Evolutionary conservation across 2,797 vertebrate genomes (phyloP).

Genomic region (Gallinago stenura): DNA sequence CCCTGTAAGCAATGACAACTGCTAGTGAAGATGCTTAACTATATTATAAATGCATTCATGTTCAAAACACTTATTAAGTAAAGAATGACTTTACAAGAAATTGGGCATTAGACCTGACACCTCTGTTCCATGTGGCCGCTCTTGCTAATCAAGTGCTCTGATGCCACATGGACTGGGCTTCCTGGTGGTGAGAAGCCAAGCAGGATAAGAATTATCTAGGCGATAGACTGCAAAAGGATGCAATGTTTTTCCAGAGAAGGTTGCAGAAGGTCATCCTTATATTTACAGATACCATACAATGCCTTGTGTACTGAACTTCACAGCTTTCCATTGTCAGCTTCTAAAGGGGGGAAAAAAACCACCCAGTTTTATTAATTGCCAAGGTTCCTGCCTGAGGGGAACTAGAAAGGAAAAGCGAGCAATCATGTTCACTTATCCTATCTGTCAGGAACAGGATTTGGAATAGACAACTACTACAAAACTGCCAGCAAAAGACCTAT

Average conservation of each 20-base stretch:
- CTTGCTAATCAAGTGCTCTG: background rate
- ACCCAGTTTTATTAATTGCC: conserved; percentile 3
- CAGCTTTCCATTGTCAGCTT: conserved; percentile 36
- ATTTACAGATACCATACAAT: conserved; percentile 55
- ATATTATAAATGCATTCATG: background rate
- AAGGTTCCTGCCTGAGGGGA: conserved; percentile 27
- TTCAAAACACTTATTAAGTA: background rate
- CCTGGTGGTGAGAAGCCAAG: conserved; percentile 42
- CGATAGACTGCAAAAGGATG: conserved; percentile 34
- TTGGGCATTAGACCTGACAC: background rate
- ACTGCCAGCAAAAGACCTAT: background rate
- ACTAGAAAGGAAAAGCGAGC: background rate
- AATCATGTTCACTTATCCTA: background rate
- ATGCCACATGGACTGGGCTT: conserved; percentile 48
- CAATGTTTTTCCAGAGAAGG: conserved; percentile 53
- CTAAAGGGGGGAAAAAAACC: background rate
- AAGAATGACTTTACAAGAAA: background rate
- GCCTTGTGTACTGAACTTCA: conserved; percentile 37
- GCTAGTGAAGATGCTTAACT: background rate
- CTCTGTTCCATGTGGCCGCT: background rate
- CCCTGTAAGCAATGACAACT: background rate
- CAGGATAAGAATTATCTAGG: conserved; percentile 61
- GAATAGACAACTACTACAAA: background rate
- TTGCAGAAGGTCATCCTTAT: conserved; percentile 57
- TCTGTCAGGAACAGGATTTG: conserved; percentile 36